Evolutionary conservation across 2,113 vertebrate genomes (phyloP).

Genomic region (Asarcornis scutulata): DNA sequence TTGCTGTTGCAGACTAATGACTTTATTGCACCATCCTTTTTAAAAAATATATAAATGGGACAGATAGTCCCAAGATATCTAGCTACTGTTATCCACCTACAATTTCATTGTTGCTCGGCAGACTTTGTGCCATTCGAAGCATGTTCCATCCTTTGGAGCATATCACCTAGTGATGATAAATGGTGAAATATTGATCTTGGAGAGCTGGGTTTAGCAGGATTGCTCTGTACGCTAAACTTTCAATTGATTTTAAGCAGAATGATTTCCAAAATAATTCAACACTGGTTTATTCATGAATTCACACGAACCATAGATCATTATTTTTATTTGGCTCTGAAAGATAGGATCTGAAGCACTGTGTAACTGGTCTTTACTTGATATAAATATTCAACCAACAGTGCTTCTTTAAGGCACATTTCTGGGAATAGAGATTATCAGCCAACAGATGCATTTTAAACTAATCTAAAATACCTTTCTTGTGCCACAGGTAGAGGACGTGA

Average conservation of each 20-base stretch:
- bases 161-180: not conserved
- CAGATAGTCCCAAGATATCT: not conserved
- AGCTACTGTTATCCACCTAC: not conserved
- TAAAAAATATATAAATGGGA: not conserved
- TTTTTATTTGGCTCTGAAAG: not conserved
- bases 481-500: not conserved
- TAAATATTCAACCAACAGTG: not conserved
- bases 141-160: not conserved
- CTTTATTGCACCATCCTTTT: not conserved
- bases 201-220: not conserved
- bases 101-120: not conserved
- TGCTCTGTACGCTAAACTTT: not conserved
- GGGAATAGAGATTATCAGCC: not conserved
- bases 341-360: not conserved
- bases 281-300: not conserved
- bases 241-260: conserved; percentile 25
- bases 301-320: not conserved
- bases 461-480: not conserved
- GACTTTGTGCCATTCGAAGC: not conserved
- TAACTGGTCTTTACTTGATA: not conserved
- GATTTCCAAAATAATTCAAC: conserved; percentile 33
- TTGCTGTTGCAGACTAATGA: not conserved
- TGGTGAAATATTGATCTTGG: not conserved
- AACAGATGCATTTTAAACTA: not conserved
- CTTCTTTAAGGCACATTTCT: not conserved